These are phyloP conservation scores for Danaus chrysippus DNA, from an alignment of 2,888 invertebrate genomes.

Conservation along the genomic window DNA sequence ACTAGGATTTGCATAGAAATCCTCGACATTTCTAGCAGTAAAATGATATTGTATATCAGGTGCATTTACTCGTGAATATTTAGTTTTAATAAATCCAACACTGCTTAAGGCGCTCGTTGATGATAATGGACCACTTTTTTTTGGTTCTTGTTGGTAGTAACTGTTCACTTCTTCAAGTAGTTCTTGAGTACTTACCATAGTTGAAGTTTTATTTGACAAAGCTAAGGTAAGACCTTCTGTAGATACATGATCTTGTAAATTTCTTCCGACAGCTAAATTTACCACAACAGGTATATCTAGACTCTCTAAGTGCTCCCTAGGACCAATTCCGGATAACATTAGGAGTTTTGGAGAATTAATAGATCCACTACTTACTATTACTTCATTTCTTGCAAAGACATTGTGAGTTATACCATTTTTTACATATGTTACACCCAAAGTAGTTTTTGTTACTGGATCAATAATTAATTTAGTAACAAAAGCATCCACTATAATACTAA, in stretches of 20 bases:
- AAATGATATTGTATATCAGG: conserved; percentile 85
- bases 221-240: conserved; percentile 72
- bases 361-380: conserved; percentile 80
- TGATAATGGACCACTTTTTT: conserved; percentile 74
- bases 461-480: conserved; percentile 79
- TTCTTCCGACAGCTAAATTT: conserved; percentile 84
- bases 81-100: conserved; percentile 81
- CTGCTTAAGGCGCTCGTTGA: conserved; percentile 76
- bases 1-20: conserved; percentile 80
- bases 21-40: conserved; percentile 77
- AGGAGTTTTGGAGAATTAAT: conserved; percentile 81
- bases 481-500: conserved; percentile 74
- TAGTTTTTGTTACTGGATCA: conserved; percentile 72
- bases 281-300: conserved; percentile 78
- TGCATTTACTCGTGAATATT: conserved; percentile 57
- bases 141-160: conserved; percentile 57
- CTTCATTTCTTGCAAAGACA: conserved; percentile 79
- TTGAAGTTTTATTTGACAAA: conserved; percentile 77
- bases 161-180: conserved; percentile 62
- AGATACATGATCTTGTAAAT: conserved; percentile 87
- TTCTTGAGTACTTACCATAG: conserved; percentile 58
- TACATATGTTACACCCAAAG: conserved; percentile 61
- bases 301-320: conserved; percentile 71
- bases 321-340: conserved; percentile 84
- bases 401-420: conserved; percentile 62